phyloP scores from a whole-genome alignment of 2,888 invertebrate genomes.

The Epsilonema sp. region DNA sequence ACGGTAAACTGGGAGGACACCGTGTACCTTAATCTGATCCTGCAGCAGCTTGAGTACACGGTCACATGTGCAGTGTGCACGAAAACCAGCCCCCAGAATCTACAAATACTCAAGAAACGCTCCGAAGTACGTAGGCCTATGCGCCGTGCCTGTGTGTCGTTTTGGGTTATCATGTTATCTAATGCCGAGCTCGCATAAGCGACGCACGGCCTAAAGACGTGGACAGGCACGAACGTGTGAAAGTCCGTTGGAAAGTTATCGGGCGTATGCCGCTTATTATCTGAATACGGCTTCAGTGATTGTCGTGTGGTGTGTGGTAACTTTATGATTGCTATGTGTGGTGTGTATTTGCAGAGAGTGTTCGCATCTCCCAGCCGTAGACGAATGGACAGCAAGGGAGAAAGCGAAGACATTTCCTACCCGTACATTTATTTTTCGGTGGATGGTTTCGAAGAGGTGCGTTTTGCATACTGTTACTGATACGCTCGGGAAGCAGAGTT shows the following conservation, averaged over 20 bases:
- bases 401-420: slow-evolving; percentile 92
- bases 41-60: slow-evolving; percentile 92
- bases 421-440: slow-evolving; percentile 98
- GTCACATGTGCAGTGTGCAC: slow-evolving; percentile 92
- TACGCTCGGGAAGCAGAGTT: neutral
- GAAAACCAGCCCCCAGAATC: slow-evolving; percentile 82
- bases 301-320: too few species aligned
- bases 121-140: slow-evolving; percentile 50
- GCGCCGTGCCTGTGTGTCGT: too few species aligned
- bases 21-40: slow-evolving; percentile 81
- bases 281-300: too few species aligned
- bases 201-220: too few species aligned
- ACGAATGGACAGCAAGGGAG: slow-evolving; percentile 90
- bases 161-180: too few species aligned
- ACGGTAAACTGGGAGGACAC: slow-evolving; percentile 99
- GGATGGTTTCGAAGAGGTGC: slow-evolving; percentile 96
- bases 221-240: too few species aligned
- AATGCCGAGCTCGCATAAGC: too few species aligned
- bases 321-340: too few species aligned
- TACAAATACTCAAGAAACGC: slow-evolving; percentile 77
- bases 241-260: too few species aligned
- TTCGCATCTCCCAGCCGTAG: slow-evolving; percentile 83
- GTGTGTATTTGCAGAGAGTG: slow-evolving; percentile 50
- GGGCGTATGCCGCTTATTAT: too few species aligned
- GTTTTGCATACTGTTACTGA: neutral